Conservation (phyloP, 2,797 vertebrate genomes). For the Chaetodon trifasciatus region DNA sequence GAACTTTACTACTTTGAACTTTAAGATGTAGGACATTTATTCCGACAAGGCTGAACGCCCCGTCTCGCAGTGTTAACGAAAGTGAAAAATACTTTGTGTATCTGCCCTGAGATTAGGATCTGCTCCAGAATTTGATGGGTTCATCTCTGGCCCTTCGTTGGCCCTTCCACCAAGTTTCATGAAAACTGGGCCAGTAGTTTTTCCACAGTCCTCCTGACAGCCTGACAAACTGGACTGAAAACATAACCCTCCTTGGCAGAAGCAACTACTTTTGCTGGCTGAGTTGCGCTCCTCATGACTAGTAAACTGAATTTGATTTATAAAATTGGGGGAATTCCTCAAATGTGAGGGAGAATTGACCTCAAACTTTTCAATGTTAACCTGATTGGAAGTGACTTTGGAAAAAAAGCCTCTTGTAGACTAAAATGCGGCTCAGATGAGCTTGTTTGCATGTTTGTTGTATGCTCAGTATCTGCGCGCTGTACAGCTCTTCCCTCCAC, state of each 20-base stretch:
- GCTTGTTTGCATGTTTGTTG: not conserved
- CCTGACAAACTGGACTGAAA: not conserved
- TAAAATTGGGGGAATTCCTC: not conserved
- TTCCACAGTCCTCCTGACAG: not conserved
- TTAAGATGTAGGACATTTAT: no score
- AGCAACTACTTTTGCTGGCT: not conserved
- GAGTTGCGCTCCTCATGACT: not conserved
- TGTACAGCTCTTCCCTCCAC: not conserved
- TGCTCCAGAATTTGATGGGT: no score
- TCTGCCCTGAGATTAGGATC: no score
- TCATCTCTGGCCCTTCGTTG: not conserved
- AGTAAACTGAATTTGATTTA: conserved; percentile 1
- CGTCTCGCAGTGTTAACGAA: no score
- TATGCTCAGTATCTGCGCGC: not conserved
- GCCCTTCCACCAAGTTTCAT: not conserved
- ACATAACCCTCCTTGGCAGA: not conserved
- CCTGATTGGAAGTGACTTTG: not conserved
- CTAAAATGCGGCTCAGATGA: not conserved
- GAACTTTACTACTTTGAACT: no score
- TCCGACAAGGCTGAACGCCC: no score
- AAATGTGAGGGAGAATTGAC: not conserved
- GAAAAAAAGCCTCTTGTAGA: not conserved
- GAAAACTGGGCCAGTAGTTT: not conserved
- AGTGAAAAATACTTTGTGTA: no score
- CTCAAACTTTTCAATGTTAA: not conserved